These are phyloP conservation scores for Lithobates sylvaticus DNA, from an alignment of 2,797 vertebrate genomes.

Conservation along the genomic window DNA sequence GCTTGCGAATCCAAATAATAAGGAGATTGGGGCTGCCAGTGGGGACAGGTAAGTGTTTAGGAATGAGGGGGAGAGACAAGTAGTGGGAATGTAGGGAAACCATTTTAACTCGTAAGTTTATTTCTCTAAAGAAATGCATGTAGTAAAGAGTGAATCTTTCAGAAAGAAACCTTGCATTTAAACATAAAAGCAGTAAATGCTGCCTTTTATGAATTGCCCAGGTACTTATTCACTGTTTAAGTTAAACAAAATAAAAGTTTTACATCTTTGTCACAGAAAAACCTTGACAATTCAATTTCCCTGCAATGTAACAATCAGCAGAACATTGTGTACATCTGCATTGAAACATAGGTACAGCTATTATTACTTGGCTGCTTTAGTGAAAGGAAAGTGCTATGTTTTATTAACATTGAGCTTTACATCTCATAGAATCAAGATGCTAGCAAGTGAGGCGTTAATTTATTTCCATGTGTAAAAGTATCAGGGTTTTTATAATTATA, in stretches of 20 bases:
- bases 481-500: neutral
- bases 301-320: conserved; percentile 1
- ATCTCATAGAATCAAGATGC: neutral
- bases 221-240: conserved; percentile 30
- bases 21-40: too few relatives aligned
- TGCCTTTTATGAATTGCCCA: conserved; percentile 6
- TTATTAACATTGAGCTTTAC: neutral
- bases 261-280: conserved; percentile 4
- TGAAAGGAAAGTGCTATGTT: neutral
- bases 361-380: conserved; percentile 2
- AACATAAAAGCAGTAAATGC: neutral
- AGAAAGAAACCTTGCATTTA: conserved; percentile 1
- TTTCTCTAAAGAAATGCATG: neutral
- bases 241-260: conserved; percentile 1
- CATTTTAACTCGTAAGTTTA: neutral
- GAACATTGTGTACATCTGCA: conserved; percentile 20
- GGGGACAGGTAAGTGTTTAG: too few relatives aligned
- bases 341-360: conserved; percentile 23
- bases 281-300: conserved; percentile 29
- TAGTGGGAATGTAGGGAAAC: too few relatives aligned
- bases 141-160: neutral
- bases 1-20: too few relatives aligned
- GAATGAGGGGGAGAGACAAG: too few relatives aligned
- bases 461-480: neutral
- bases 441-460: neutral